Percentiles rank a stretch among this genome's conserved stretches.
These are phyloP conservation scores for Notarius quadriscutis DNA, from an alignment of 2,113 vertebrate genomes.

Conservation along the genomic window DNA sequence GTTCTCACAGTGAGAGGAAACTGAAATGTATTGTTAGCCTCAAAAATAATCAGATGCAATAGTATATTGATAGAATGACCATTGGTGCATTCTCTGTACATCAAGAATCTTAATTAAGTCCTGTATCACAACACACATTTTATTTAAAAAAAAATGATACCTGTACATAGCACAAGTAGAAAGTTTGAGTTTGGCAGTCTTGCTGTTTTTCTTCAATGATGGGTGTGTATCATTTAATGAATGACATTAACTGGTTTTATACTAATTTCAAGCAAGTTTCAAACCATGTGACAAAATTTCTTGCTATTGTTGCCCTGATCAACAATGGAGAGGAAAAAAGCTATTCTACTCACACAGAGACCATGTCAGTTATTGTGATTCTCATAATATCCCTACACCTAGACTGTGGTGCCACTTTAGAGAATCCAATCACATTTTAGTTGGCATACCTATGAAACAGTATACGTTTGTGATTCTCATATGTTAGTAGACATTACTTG, in stretches of 20 bases:
- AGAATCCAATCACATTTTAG: not conserved
- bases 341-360: not conserved
- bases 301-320: not conserved
- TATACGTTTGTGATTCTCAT: not conserved
- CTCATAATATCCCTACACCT: not conserved
- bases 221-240: not conserved
- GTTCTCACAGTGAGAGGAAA: not conserved
- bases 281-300: not conserved
- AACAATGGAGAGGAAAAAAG: not conserved
- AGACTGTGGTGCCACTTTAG: not conserved
- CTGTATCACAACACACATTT: not conserved
- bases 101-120: not conserved
- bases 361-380: not conserved
- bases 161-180: not conserved
- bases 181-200: not conserved
- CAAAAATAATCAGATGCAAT: not conserved
- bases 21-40: not conserved
- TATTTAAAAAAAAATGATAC: not conserved
- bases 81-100: not conserved
- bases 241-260: not conserved
- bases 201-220: not conserved
- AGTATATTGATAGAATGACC: not conserved
- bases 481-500: not conserved
- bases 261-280: not conserved
- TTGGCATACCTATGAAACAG: not conserved